Evolutionary conservation across 1,140 invertebrate genomes (phyloP), one percentile per base, ranked within the genome.

Genomic region (Trypoxylus dichotomus): DNA sequence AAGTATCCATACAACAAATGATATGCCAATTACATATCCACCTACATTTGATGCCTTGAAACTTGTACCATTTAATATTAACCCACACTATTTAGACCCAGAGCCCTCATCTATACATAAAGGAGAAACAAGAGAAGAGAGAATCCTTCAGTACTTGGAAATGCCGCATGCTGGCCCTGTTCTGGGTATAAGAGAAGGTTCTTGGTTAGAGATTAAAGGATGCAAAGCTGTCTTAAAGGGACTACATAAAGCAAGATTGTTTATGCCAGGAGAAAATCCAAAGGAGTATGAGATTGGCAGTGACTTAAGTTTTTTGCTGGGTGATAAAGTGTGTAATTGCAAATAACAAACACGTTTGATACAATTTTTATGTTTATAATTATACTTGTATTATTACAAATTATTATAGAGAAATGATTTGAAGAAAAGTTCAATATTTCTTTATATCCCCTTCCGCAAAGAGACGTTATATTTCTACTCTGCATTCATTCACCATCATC

Each of bases 21-120:
- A 95, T 85, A 96, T 95, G 94, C 94, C 76, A 95, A 95, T 89
- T 94, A 95, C 85, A 96, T 95, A 94, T 94, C 88, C 77, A 91
- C 86, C 77, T 94, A 89, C 87, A 76, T 95, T 95, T 87, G 87
- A 91, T 79, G 94, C 93, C 7, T 86, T 96, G 54, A 88, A 87
- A 21, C 87, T 96, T 15, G 90, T 96, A 3, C 93, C 93, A 3
- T 95, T 95, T 84, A 95, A 96, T 85, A 95, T 96, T 58, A 96
- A 96, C 86, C 93, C 94, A 42, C 94, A 96, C 86, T 96, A 94
- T 84, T 84, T 94, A 79, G 94, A 95, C 75, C 83, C 90, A 54
- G 87, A 91, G 81, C 82, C 87, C 15, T 88, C 85, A 82, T 90
- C 88, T 77, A 91, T 86, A 94, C 93, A 95, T 85, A 93, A 92